Percentiles rank a stretch among this genome's conserved stretches.
These are phyloP conservation scores for Fopius arisanus DNA, from an alignment of 1,140 invertebrate species.

Conservation along the genomic window DNA sequence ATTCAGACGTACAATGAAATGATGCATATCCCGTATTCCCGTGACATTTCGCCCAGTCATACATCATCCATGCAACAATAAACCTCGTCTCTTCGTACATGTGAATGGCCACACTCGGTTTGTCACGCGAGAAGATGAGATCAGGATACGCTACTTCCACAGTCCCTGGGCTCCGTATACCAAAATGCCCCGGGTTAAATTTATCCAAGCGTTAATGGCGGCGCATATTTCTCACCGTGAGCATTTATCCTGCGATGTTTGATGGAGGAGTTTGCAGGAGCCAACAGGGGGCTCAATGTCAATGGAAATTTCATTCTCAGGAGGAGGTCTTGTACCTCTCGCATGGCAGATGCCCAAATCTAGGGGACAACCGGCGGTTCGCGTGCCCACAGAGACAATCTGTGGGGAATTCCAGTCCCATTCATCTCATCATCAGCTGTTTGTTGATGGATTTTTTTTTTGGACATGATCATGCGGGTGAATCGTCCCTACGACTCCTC, in stretches of 20 bases:
- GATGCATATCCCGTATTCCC: constrained; percentile 10
- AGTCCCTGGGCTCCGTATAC: background rate
- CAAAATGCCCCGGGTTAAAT: constrained; percentile 5
- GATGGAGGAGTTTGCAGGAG: background rate
- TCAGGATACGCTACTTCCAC: constrained; percentile 4
- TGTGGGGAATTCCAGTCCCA: background rate
- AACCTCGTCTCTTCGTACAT: constrained; percentile 8
- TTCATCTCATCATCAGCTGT: background rate
- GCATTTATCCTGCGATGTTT: background rate
- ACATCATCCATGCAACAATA: constrained; percentile 11
- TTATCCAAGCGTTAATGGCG: constrained; percentile 6
- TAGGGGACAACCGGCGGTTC: background rate
- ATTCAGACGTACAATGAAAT: constrained; percentile 2
- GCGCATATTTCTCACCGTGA: background rate
- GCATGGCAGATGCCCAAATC: background rate
- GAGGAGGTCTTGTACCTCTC: background rate
- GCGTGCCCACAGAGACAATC: background rate
- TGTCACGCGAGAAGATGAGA: constrained; percentile 14
- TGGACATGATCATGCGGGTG: too few relatives aligned
- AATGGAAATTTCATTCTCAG: constrained; percentile 1
- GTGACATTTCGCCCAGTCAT: background rate
- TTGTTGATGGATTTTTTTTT: background rate
- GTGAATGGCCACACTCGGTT: background rate
- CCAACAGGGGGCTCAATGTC: background rate
- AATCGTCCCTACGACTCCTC: background rate